A percentile compares a stretch with the other conserved stretches of the same genome.
Conservation (phyloP, 2,888 invertebrate species). For the Metellina segmentata region DNA sequence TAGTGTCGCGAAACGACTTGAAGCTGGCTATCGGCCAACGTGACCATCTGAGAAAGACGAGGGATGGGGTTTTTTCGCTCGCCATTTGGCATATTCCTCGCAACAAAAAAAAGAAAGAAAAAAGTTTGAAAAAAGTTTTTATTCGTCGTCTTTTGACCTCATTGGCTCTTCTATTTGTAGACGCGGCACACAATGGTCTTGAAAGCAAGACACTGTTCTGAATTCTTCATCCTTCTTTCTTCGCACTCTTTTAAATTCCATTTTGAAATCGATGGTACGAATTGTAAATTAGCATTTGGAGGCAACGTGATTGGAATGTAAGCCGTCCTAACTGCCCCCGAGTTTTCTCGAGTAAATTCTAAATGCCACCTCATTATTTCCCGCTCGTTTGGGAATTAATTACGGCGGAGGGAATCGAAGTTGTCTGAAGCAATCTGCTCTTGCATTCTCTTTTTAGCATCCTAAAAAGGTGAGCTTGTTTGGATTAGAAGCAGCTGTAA, state of each 20-base stretch:
- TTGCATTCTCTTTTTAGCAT: too few relatives aligned
- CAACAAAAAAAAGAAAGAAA: too few relatives aligned
- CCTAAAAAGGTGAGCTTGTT: neutral
- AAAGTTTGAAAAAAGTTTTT: constrained; percentile 21
- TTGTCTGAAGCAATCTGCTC: neutral
- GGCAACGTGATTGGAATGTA: constrained; percentile 52
- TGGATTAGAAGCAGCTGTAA: neutral
- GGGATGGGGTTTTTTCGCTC: neutral
- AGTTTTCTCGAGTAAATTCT: constrained; percentile 47
- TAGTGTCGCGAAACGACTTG: neutral
- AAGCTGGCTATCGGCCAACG: neutral
- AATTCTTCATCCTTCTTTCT: constrained; percentile 4
- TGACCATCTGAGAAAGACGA: neutral
- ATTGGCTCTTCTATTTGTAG: constrained; percentile 5
- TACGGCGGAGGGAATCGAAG: neutral
- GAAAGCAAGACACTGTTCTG: neutral
- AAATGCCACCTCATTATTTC: constrained; percentile 58
- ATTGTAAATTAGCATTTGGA: constrained; percentile 64
- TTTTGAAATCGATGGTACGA: constrained; percentile 24
- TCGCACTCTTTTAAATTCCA: constrained; percentile 1
- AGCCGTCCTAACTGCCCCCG: constrained; percentile 19
- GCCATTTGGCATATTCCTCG: neutral
- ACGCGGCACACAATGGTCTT: neutral
- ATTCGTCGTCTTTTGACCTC: constrained; percentile 30
- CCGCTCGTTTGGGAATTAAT: constrained; percentile 42